Evolutionary conservation across 2,888 invertebrate species (phyloP), one percentile per base, ranked within the genome.

Genomic region (Lithophane leautieri): DNA sequence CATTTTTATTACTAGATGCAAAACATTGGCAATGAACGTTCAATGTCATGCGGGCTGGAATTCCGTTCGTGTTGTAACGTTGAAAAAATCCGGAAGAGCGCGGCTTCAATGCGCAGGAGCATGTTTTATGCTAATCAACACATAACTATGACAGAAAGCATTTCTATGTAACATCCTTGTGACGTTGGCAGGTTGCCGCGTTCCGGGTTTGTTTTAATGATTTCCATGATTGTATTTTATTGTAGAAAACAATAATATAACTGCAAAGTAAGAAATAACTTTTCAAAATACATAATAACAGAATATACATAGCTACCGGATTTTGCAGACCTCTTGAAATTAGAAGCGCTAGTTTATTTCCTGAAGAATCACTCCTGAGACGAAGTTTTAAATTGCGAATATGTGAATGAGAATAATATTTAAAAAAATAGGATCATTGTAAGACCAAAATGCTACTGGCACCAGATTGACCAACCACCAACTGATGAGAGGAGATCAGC

Each of bases 61-160:
- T 93, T 90, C 92, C 91, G 82, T 81, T 81, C 78, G 83, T 85
- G 79, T 86, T 83, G 86, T 91, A 87, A 90, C 85, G 88, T 88
- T 89, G 89, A 91, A 93, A 94, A 94, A 94, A 94, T 94, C 92
- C 94, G 94, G 94, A 94, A 94, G 93, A 90, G 76, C 73, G 83
- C 86, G 81, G 80, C 84, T 81, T 80, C 85, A 88, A 89, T 91
- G 90, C 87, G 90, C 90, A 84, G 78, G 90, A 87, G 90, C 93
- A 90, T 95, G 95, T 95, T 90, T 90, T 94, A 96, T 96, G 95
- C 86, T 92, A 96, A 96, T 95, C 91, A 91, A 78, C 63, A 82
- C 89, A 92, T 91, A 89, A 89, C 88, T 90, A 90, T 91, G 90
- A 90, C 95, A 93, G 95, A 95, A 94, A 95, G 95, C 95, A 93